Base-by-base conservation (phyloP, 2,888 invertebrate genomes). In the Phymatocera aterrima region DNA sequence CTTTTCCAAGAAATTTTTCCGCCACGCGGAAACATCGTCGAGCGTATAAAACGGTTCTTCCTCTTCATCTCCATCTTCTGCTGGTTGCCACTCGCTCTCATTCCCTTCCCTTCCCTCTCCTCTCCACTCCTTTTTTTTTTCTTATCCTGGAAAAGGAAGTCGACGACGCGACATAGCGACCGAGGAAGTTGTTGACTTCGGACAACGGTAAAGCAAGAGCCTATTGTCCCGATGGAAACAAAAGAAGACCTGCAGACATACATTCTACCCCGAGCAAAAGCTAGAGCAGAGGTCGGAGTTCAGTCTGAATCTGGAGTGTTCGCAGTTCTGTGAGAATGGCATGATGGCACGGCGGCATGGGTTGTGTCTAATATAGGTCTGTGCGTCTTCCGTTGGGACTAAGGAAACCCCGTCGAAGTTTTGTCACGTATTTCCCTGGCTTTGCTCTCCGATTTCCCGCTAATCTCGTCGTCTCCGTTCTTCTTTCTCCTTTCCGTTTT, bases 151-250 rank as follows among this genome's bases (percentile, higher is more conserved):
- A 64, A 28, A 28, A 24, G 40, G 8, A 46, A 43, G 46, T 28
- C 40, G 24, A 6, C 18, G 68, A 8, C 43, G 8, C 28, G n/a
- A 43, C 2, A 5, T 12, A 46, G n/a, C 2, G 12, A 54, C 34
- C 51, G 34, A 51, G 51, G 54, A 72, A 72, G 72, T 72, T 54
- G 54, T 72, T 37, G 31, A 72, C 31, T 51, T 54, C 21, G 72
- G 72, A 72, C 54, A 72, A 72, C 51, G 18, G 1, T 21, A 57
- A 57, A 15, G 48, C 72, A 54, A 72, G 72, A 72, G 51, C n/a
- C 48, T 34, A 72, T 72, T 72, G 72, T 72, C 37, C 72, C 51
- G n/a, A 28, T 72, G 72, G 72, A 72, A 72, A 72, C 72, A 72
- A 72, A 72, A 34, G 34, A 37, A 34, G 37, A 34, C 8, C 6